These are phyloP conservation scores for Lymantria monacha DNA, from an alignment of 2,888 invertebrate genomes.

Conservation along the genomic window DNA sequence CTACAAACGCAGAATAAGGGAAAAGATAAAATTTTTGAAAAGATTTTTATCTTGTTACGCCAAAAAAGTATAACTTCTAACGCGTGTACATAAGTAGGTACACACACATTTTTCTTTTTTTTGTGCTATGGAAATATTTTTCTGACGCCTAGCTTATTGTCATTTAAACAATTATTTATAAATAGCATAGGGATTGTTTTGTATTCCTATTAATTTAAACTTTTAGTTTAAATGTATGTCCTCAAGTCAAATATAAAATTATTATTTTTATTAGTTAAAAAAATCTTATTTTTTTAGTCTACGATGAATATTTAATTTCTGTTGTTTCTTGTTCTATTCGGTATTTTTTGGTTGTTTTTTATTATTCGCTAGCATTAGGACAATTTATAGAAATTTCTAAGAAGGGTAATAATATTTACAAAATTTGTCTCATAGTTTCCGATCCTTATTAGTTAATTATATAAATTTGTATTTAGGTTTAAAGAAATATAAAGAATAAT, in stretches of 20 bases:
- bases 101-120: too few relatives aligned
- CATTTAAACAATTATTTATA: not conserved
- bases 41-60: too few relatives aligned
- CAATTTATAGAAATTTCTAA: constrained; percentile 17
- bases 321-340: constrained; percentile 26
- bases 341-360: constrained; percentile 9
- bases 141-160: too few relatives aligned
- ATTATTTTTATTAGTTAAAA: not conserved
- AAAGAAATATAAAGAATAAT: constrained; percentile 26
- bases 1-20: too few relatives aligned
- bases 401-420: constrained; percentile 24
- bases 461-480: constrained; percentile 25
- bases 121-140: too few relatives aligned
- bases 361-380: constrained; percentile 26
- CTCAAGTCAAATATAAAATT: not conserved
- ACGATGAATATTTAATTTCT: constrained; percentile 24
- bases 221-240: not conserved
- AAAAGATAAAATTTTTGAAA: too few relatives aligned
- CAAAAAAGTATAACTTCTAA: too few relatives aligned
- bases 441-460: constrained; percentile 25
- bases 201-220: not conserved
- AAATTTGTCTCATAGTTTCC: constrained; percentile 22
- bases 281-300: constrained; percentile 20
- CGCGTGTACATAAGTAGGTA: too few relatives aligned
- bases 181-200: not conserved